Evolutionary conservation across 30 jellyfish, hydroid and myxozoan species (phyloP).

Genomic region (Aurelia sp.): DNA sequence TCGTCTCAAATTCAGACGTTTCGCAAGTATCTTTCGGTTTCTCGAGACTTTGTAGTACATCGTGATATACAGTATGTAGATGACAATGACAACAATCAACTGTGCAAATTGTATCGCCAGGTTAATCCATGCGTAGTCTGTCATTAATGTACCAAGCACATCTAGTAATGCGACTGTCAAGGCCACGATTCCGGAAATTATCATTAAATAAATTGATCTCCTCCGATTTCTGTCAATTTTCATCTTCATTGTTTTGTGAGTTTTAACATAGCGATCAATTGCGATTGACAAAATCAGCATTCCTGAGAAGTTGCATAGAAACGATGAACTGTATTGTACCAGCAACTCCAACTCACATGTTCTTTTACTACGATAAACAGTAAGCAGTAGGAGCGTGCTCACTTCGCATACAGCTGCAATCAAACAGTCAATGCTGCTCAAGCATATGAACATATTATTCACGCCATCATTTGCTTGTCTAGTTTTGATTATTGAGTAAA

Average conservation of each 20-base stretch:
- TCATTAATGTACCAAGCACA: constrained; percentile 53
- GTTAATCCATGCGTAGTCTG: constrained; percentile 47
- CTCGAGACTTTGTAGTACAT: constrained; percentile 34
- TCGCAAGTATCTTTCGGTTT: constrained; percentile 5
- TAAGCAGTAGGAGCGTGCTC: background rate
- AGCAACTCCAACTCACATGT: constrained; percentile 35
- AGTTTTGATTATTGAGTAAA: constrained; percentile 28
- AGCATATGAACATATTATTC: constrained; percentile 40
- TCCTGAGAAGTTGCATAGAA: constrained; percentile 56
- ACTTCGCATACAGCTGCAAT: too few relatives aligned
- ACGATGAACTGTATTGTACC: constrained; percentile 55
- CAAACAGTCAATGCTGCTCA: constrained; percentile 1
- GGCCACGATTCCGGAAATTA: constrained; percentile 18
- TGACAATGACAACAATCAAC: constrained; percentile 14
- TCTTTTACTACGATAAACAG: constrained; percentile 13
- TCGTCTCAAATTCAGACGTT: background rate
- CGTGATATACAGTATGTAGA: constrained; percentile 36
- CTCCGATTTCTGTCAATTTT: constrained; percentile 9
- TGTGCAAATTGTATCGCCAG: constrained; percentile 53
- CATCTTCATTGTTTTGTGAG: constrained; percentile 37
- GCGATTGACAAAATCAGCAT: constrained; percentile 56
- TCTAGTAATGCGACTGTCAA: constrained; percentile 6
- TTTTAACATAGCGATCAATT: constrained; percentile 42
- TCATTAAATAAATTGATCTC: background rate
- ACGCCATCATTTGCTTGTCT: constrained; percentile 43